These are phyloP conservation scores for Stenodera caucasica DNA, from an alignment of 2,888 invertebrate genomes.

Conservation along the genomic window DNA sequence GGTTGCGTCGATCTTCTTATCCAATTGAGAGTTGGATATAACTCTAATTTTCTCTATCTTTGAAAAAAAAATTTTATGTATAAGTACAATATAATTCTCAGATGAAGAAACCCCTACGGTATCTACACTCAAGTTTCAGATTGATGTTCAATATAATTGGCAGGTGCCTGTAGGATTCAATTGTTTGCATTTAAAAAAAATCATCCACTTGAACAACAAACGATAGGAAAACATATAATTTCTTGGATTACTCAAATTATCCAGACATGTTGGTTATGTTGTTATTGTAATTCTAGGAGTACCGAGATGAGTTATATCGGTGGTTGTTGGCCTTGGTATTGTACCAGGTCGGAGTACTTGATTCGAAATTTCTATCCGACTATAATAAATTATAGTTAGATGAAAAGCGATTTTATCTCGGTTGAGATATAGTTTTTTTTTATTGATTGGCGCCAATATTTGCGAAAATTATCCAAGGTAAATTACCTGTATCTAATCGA, in stretches of 20 bases:
- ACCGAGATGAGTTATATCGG: background rate
- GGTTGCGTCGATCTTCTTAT: background rate
- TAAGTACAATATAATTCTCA: no score
- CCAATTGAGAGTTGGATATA: background rate
- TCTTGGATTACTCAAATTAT: background rate
- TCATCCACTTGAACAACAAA: background rate
- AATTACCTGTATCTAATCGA: background rate
- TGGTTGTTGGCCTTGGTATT: conserved; percentile 7
- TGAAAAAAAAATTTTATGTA: no score
- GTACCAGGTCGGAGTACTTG: background rate
- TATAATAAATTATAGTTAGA: no score
- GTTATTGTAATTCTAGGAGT: no score
- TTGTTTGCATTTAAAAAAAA: background rate
- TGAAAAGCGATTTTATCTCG: background rate
- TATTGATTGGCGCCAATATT: background rate
- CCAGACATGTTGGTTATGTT: background rate
- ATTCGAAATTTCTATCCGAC: background rate
- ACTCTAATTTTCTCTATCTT: no score
- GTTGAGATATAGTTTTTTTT: background rate
- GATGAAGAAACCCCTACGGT: no score
- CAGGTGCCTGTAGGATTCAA: conserved; percentile 3
- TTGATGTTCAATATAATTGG: background rate
- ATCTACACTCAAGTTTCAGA: no score
- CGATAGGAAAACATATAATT: background rate
- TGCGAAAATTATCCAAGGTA: background rate